Percentiles rank a stretch among this genome's conserved stretches.
Conservation (phyloP, 2,888 invertebrate species). For the Drosophila maculinotata region DNA sequence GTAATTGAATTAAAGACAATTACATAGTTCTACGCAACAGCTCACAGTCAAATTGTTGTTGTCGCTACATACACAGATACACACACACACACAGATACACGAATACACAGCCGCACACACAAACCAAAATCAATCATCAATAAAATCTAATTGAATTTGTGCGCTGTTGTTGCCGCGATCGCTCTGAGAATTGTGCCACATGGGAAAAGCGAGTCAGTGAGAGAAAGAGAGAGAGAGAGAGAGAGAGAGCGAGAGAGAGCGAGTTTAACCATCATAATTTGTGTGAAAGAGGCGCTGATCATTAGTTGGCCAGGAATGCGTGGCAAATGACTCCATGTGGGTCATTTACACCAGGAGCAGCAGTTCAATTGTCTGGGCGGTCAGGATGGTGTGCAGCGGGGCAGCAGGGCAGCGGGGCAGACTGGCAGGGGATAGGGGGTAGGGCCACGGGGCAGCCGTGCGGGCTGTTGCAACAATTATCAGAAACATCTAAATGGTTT, state of each 20-base stretch:
- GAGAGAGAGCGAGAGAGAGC: neutral
- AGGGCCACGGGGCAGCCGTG: slow-evolving; percentile 16
- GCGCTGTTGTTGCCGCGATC: slow-evolving; percentile 47
- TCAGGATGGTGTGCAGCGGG: neutral
- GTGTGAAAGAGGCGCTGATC: slow-evolving; percentile 47
- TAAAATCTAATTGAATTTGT: slow-evolving; percentile 80
- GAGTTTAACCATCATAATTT: slow-evolving; percentile 52
- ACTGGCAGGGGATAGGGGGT: neutral
- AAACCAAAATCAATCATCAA: slow-evolving; percentile 75
- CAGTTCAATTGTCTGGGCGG: neutral
- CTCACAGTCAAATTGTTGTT: slow-evolving; percentile 12
- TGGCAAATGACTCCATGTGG: slow-evolving; percentile 71
- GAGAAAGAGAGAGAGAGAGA: neutral
- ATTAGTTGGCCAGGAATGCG: slow-evolving; percentile 62
- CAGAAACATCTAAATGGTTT: slow-evolving; percentile 74
- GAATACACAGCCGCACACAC: slow-evolving; percentile 36
- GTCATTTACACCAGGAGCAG: slow-evolving; percentile 63
- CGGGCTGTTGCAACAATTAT: slow-evolving; percentile 67
- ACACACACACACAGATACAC: slow-evolving; percentile 30
- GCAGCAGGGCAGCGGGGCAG: neutral
- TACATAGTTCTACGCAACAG: slow-evolving; percentile 39
- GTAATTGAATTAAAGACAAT: slow-evolving; percentile 77
- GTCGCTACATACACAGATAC: slow-evolving; percentile 12
- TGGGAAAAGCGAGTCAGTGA: neutral
- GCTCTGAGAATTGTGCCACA: slow-evolving; percentile 31